Base-by-base conservation (phyloP, 1,140 invertebrate species). In the Ptiloglossa arizonensis region DNA sequence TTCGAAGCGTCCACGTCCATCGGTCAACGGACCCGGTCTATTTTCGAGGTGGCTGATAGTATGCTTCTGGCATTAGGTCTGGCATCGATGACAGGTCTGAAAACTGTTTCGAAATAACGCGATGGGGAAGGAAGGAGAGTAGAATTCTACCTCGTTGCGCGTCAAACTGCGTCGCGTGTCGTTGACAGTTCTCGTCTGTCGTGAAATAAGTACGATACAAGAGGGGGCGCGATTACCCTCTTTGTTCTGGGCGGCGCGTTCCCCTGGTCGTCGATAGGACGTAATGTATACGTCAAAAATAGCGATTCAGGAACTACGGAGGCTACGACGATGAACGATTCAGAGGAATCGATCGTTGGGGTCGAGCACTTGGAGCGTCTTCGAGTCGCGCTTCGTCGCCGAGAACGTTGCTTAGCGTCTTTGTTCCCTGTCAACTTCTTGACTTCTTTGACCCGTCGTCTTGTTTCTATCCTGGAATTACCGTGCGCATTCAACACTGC, bases 251-350 rank as follows among this genome's bases (percentile, higher is more conserved):
- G 11, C 38, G 15, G 32, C 44, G 54, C 29, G 71, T 81, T 71
- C 64, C 68, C 63, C 46, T 62, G 48, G 48, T 71, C 72, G 44
- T 81, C 66, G 63, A 77, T 81, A 57, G 68, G 48, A 68, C 24
- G 82, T 79, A 82, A 82, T 62, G 82, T 66, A 76, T 52, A 46
- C 76, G 75, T 82, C 80, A 60, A 60, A 82, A 74, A 81, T 83
- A 83, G 68, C 80, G 52, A 32, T 71, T 66, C 64, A 66, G 78
- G 60, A 75, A 24, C 13, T 64, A 57, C 52, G 60, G 29, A 76
- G 48, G 29, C 57, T 62, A 27, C 64, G 71, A 71, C 59, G 64
- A 63, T 59, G 66, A 74, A 68, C 76, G 71, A 82, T 75, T 71
- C 71, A 70, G 17, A 17, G 48, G 27, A 19, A 82, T 76, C 70